These are phyloP conservation scores for Heliconius hewitsoni DNA, from an alignment of 1,140 invertebrate species.

Conservation along the genomic window DNA sequence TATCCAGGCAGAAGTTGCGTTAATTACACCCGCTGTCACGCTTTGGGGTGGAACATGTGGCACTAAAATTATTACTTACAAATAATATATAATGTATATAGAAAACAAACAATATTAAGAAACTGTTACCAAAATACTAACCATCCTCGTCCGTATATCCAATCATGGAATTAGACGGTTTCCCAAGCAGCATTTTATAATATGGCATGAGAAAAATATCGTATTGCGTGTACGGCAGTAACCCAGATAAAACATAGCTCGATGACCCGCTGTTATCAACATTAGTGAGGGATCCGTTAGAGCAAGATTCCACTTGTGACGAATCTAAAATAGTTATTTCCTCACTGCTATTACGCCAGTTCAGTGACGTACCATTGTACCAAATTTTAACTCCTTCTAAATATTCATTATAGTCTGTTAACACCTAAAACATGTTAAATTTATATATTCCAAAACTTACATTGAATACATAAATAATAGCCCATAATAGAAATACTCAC, in stretches of 20 bases:
- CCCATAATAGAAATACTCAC: conserved; percentile 79
- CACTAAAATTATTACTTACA: conserved; percentile 60
- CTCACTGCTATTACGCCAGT: conserved; percentile 69
- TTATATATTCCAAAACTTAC: conserved; percentile 7
- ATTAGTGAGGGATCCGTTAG: conserved; percentile 82
- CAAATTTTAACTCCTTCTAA: conserved; percentile 96
- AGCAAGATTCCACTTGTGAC: conserved; percentile 57
- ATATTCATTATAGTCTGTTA: conserved; percentile 82
- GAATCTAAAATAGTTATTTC: conserved; percentile 58
- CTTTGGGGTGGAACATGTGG: conserved; percentile 87
- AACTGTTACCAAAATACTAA: conserved; percentile 61
- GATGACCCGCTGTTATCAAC: conserved; percentile 84
- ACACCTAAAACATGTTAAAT: conserved; percentile 63
- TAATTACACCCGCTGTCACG: conserved; percentile 89
- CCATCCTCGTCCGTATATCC: conserved; percentile 88
- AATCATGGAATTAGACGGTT: conserved; percentile 88
- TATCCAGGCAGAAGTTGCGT: conserved; percentile 88
- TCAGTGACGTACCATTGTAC: conserved; percentile 83
- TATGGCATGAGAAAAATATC: conserved; percentile 90
- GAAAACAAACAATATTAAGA: background rate
- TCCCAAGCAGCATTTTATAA: conserved; percentile 88
- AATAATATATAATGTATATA: background rate
- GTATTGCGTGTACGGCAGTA: conserved; percentile 87
- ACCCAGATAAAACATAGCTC: conserved; percentile 82
- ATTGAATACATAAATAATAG: conserved; percentile 18